Conservation (phyloP, 1,140 invertebrate species). For the Drosophila azteca region DNA sequence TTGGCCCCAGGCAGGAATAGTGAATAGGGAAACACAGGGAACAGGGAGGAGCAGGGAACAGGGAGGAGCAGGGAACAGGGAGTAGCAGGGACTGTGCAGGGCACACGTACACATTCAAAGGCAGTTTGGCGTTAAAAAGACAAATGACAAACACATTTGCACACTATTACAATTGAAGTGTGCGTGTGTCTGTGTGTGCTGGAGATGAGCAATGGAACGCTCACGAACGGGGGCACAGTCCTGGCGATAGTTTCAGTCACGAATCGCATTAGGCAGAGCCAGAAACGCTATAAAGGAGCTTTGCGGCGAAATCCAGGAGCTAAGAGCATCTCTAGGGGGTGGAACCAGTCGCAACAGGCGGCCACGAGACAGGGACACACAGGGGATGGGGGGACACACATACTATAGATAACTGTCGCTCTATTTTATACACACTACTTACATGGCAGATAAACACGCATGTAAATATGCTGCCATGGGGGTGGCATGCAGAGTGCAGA, state of each 20-base stretch:
- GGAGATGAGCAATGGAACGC: no score
- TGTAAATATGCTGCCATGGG: slow-evolving; percentile 49
- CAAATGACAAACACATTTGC: slow-evolving; percentile 71
- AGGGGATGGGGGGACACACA: slow-evolving; percentile 7
- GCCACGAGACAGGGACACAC: slow-evolving; percentile 32
- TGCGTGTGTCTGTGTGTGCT: background rate
- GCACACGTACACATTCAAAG: slow-evolving; percentile 50
- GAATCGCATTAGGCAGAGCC: no score
- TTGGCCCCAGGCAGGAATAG: no score
- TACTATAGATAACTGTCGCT: slow-evolving; percentile 59
- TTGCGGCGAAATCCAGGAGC: no score
- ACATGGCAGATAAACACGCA: slow-evolving; percentile 70
- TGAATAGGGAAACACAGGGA: background rate
- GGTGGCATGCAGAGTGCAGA: no score
- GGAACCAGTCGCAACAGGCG: slow-evolving; percentile 54
- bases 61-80: no score
- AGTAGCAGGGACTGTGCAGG: background rate
- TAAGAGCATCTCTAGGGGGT: no score
- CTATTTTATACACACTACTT: slow-evolving; percentile 61
- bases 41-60: no score
- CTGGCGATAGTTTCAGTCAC: no score
- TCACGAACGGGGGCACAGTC: no score
- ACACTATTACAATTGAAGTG: slow-evolving; percentile 60
- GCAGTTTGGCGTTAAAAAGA: slow-evolving; percentile 65
- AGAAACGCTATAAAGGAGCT: no score